Evolutionary conservation across 2,113 vertebrate species (phyloP), one percentile per base, ranked within the genome.

Genomic region (cat (Felis catus)): DNA sequence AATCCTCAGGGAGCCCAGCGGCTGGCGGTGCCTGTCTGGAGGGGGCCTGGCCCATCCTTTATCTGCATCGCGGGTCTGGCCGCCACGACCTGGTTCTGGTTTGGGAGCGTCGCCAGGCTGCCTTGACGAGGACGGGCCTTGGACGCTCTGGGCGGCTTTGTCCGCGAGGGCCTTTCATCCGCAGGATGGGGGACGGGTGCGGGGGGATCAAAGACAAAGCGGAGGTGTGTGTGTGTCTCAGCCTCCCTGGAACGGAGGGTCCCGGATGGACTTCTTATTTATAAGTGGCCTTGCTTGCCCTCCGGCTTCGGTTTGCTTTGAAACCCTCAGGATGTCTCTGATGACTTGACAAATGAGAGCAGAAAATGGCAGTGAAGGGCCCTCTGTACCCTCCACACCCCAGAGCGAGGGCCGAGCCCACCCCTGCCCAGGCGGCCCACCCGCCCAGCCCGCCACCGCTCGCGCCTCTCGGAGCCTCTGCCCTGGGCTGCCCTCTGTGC

Each of bases 21-120:
- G 25, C 27, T 3, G 12, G 36, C 3, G 29, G 10, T 5, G 5
- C 48, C 8, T 12, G 48, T 33, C 48, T 4, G 4, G 74, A 1
- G 3, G 41, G 25, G 74, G 27, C 14, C 74, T 41, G 15, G 74
- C 65, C n/a, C 14, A 4, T 18, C 48, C 12, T 73, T 29, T 41
- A 1, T 41, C n/a, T 0, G 0, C 1, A 2, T 1, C 5, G 19
- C 4, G 4, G 3, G 41, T 73, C 89, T 1, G 4, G 74, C 82
- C 0, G 0, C 0, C 10, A 25, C 91, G 61, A 92, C 95, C 94
- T 92, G 29, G 5, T 93, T 91, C 94, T n/a, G 11, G 61, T 21
- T 39, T 95, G 41, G 0, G 10, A 11, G 39, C 1, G 1, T 55
- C 0, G 0, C 19, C 65, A 25, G 27, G 14, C 89, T 82, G 76